Evolutionary conservation across 1,140 invertebrate genomes (phyloP), one percentile per base, ranked within the genome.

Genomic region (Musca vetustissima): DNA sequence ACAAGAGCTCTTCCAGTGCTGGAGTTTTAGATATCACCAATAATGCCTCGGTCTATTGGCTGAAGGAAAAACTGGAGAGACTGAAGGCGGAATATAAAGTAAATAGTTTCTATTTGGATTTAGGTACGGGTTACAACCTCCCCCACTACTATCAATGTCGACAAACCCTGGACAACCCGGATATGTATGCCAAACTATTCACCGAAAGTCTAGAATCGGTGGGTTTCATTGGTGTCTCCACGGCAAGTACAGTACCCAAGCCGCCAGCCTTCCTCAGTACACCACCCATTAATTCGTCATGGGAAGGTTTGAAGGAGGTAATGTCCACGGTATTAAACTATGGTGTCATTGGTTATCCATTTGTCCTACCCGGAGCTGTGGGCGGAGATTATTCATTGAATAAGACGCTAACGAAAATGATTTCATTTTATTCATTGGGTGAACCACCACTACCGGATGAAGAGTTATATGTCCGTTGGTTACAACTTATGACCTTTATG

Each of bases 381-480:
- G 96, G 96, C 0, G 96, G 96, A 1, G 93, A 95, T 74, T 82
- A 81, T 66, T 36, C 72, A 59, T 68, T 83, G 9, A 64, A 79
- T 24, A 71, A 74, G 69, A 70, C 78, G 17, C 57, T 78, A 13
- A 71, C 73, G 36, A 80, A 80, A 68, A 82, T 82, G 77, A 70
- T 79, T 2, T 77, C 76, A 0, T 82, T 80, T 70, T 79, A 82
- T 24, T 78, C 80, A 7, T 28, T 82, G 21, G 75, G 69, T 0
- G 77, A 80, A 50, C 78, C 80, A 9, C 71, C 73, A 8, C 74
- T 93, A 15, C 93, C 93, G 0, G 91, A 95, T 66, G 88, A 89
- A 71, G 94, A 98, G 77, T 83, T 99, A 8, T 98, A 94, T 76
- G 90, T 97, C 57, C 86, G 97, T 59, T 99, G 97, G 97, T 81